A percentile compares a stretch with the other conserved stretches of the same genome.
phyloP scores from a whole-genome alignment of 2,888 invertebrate species.

The Himalopsyche tibetana region DNA sequence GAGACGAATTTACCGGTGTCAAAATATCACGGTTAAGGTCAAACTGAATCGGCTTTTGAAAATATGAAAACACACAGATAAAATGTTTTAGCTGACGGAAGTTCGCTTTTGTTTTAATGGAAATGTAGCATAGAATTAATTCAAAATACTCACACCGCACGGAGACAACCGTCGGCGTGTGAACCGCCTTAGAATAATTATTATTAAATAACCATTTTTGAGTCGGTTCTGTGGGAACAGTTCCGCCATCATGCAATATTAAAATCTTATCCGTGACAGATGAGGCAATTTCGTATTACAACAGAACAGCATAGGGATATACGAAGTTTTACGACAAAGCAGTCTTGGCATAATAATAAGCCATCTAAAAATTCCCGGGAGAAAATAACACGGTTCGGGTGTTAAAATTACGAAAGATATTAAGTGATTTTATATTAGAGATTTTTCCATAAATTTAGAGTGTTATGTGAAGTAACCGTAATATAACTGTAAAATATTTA shows the following conservation, averaged over 20 bases:
- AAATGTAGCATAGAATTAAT: slow-evolving; percentile 19
- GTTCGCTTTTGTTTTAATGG: not conserved
- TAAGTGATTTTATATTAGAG: too few species aligned
- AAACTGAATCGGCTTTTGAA: not conserved
- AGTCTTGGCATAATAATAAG: too few species aligned
- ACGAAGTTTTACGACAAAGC: too few species aligned
- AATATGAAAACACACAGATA: not conserved
- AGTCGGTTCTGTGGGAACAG: slow-evolving; percentile 28
- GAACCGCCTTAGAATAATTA: not conserved
- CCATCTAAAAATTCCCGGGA: too few species aligned
- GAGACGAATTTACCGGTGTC: not conserved
- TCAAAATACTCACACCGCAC: not conserved
- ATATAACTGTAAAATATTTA: too few species aligned
- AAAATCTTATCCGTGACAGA: slow-evolving; percentile 10
- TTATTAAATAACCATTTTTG: slow-evolving; percentile 37
- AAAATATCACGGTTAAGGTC: slow-evolving; percentile 38
- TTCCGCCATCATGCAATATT: slow-evolving; percentile 22
- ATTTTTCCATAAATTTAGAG: too few species aligned
- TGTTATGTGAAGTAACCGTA: too few species aligned
- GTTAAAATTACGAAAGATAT: too few species aligned
- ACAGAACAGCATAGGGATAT: too few species aligned
- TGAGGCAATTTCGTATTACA: slow-evolving; percentile 29
- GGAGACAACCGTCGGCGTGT: slow-evolving; percentile 10
- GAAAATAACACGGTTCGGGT: too few species aligned
- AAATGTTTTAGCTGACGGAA: not conserved